phyloP scores from a whole-genome alignment of 2,888 invertebrate species.

The Dilophus febrilis region DNA sequence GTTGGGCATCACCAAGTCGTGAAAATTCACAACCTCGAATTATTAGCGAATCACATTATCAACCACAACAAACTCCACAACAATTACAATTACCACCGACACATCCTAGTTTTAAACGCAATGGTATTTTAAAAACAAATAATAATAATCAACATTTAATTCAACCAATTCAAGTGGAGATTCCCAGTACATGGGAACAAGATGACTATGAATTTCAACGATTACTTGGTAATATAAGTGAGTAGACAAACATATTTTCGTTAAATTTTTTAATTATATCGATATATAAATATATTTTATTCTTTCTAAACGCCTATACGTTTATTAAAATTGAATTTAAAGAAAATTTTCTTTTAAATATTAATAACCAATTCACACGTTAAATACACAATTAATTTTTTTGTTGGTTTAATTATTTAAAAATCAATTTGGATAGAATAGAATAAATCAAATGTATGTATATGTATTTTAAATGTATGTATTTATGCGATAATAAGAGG shows the following conservation, averaged over 20 bases:
- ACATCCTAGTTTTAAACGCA: constrained; percentile 10
- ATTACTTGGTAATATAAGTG: constrained; percentile 12
- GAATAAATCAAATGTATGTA: no score
- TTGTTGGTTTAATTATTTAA: no score
- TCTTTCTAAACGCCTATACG: no score
- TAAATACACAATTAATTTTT: no score
- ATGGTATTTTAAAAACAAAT: constrained; percentile 20
- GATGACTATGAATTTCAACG: constrained; percentile 10
- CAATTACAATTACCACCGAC: background rate
- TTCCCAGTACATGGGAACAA: constrained; percentile 40
- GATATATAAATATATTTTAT: no score
- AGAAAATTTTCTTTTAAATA: no score
- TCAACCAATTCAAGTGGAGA: constrained; percentile 46
- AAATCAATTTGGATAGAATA: no score
- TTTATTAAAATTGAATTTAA: no score
- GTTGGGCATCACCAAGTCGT: constrained; percentile 8
- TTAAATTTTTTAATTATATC: no score
- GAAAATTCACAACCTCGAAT: constrained; percentile 7
- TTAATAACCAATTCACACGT: no score
- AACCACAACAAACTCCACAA: background rate
- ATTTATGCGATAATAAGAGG: no score
- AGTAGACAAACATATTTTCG: constrained; percentile 8
- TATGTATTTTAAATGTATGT: no score
- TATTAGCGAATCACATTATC: background rate
- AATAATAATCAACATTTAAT: constrained; percentile 32